Evolutionary conservation across 2,797 vertebrate genomes (phyloP), one percentile per base, ranked within the genome.

Genomic region (Gobio occitaniae): DNA sequence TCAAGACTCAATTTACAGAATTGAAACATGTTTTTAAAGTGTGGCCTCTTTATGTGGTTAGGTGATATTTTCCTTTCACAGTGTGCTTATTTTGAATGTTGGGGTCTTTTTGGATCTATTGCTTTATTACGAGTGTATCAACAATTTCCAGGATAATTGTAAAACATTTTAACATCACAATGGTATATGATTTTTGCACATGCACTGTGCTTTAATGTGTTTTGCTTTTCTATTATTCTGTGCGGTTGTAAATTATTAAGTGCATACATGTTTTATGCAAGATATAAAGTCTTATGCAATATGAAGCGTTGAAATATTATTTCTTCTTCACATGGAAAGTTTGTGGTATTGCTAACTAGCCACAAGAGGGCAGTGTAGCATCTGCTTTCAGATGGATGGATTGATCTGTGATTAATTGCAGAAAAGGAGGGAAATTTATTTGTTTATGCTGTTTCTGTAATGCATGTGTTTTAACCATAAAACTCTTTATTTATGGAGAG

Each of bases 261-360:
- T 68, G 71, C 54, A 80, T 82, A 69, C 11, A 44, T 81, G 59
- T 76, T 74, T 78, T 61, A 78, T 69, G 65, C 65, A 78, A 63
- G 52, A 56, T 78, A 78, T 74, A 86, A 54, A 77, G 19, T 84
- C 38, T 77, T 72, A 77, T 84, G 59, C 68, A 82, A 66, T 29
- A 41, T 9, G 19, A 25, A 38, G n/a, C 69, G n/a, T 87, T 44
- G 12, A 21, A 54, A 7, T 66, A 5, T 47, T 21, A 69, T 68
- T 48, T 44, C 4, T 38, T 47, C 47, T 69, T 32, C 36, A 50
- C 0, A 21, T 41, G n/a, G 9, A 63, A 47, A 38, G 32, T 68
- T 13, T 9, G 21, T 59, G 32, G 50, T 21, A 75, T 52, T 52
- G 47, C 16, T 1, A 2, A 29, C 8, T 19, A 19, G 19, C 52